Percentiles rank a stretch among this genome's conserved stretches.
Evolutionary conservation across 2,113 vertebrate species (phyloP).

Genomic region (Oncorhynchus gorbuscha): DNA sequence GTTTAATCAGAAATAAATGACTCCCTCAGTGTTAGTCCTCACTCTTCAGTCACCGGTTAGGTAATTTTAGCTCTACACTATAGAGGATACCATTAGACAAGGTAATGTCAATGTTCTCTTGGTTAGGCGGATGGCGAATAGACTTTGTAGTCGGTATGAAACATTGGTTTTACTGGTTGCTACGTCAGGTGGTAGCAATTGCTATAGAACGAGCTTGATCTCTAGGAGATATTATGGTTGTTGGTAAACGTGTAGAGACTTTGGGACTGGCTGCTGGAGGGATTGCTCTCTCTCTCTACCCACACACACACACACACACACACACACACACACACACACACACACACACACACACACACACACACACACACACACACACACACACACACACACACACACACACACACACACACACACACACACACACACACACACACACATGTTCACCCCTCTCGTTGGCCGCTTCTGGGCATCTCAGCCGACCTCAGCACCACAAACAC

Average conservation of each 20-base stretch:
- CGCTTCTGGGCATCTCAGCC: slow-evolving; percentile 8
- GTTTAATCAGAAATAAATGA: background rate
- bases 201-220: background rate
- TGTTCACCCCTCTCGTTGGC: background rate
- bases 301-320: slow-evolving; percentile 6
- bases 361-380: slow-evolving; percentile 15
- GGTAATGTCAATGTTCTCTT: background rate
- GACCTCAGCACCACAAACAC: slow-evolving; percentile 5
- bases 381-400: slow-evolving; percentile 17
- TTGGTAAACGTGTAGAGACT: background rate
- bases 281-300: slow-evolving; percentile 9
- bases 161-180: background rate
- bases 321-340: slow-evolving; percentile 20
- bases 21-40: background rate
- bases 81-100: background rate
- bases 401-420: slow-evolving; percentile 17
- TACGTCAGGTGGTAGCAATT: background rate
- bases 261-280: slow-evolving; percentile 45
- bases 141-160: background rate
- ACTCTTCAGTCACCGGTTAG: background rate
- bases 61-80: background rate
- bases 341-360: slow-evolving; percentile 14
- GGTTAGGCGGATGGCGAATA: background rate
- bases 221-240: background rate
- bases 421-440: slow-evolving; percentile 15